These are phyloP conservation scores for Torymus texanus DNA, from an alignment of 2,888 invertebrate genomes.

Conservation along the genomic window DNA sequence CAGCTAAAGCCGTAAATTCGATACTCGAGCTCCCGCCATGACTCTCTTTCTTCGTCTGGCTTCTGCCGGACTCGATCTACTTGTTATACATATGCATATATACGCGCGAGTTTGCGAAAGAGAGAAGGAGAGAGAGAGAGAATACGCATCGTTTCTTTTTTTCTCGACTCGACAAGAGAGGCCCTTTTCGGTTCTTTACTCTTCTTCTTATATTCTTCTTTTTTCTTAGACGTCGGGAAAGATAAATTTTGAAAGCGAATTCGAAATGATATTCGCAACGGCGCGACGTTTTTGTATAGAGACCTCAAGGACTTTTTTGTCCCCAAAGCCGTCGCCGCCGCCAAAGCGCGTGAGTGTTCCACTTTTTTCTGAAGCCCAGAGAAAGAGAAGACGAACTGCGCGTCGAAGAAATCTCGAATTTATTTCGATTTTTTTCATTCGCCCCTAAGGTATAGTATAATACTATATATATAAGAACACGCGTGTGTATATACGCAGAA, in stretches of 20 bases:
- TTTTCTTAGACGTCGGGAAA: background rate
- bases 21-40: conserved; percentile 21
- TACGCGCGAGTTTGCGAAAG: background rate
- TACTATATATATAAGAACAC: background rate
- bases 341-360: conserved; percentile 1
- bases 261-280: conserved; percentile 43
- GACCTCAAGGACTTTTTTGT: conserved; percentile 42
- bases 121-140: background rate
- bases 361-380: background rate
- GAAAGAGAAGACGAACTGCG: background rate
- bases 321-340: no score
- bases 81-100: conserved; percentile 15
- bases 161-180: conserved; percentile 6
- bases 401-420: conserved; percentile 37
- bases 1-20: conserved; percentile 37
- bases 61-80: conserved; percentile 37
- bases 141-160: background rate
- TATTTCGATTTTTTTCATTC: conserved; percentile 25
- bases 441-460: conserved; percentile 1
- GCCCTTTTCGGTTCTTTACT: no score
- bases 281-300: conserved; percentile 19
- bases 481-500: background rate
- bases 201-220: conserved; percentile 2
- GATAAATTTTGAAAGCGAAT: conserved; percentile 46
- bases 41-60: conserved; percentile 15